phyloP scores from a whole-genome alignment of 1,140 invertebrate species.

The Meloidogyne floridensis region DNA sequence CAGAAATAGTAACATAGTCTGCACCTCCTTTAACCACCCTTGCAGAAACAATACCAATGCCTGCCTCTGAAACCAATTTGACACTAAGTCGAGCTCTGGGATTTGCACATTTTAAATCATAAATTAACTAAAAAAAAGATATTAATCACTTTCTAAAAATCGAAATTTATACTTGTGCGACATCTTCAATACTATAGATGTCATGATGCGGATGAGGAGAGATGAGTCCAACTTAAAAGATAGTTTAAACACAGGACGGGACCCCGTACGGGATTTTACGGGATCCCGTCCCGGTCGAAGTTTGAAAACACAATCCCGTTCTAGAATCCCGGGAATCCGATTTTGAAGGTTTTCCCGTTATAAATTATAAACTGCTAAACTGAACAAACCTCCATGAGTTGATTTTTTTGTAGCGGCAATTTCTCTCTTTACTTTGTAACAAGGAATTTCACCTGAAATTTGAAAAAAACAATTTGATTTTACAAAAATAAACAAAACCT shows the following conservation, averaged over 20 bases:
- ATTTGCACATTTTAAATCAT: conserved; percentile 96
- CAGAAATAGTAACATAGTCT: conserved; percentile 96
- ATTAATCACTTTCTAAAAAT: conserved; percentile 18
- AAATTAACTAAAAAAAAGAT: conserved; percentile 78
- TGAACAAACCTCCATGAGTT: conserved; percentile 74
- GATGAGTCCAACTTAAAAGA: conserved; percentile 84
- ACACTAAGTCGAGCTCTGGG: conserved; percentile 91
- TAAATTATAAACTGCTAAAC: too few relatives aligned
- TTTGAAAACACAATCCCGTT: too few relatives aligned
- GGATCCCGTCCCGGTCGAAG: too few relatives aligned
- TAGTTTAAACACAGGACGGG: too few relatives aligned
- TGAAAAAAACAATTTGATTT: background rate
- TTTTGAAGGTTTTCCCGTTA: too few relatives aligned
- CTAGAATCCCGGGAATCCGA: too few relatives aligned
- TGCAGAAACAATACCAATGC: conserved; percentile 93
- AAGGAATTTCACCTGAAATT: conserved; percentile 77
- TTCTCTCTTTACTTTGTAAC: conserved; percentile 85
- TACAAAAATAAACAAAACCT: conserved; percentile 62
- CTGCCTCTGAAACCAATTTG: conserved; percentile 96
- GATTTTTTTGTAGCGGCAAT: conserved; percentile 93
- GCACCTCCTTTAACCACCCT: conserved; percentile 98
- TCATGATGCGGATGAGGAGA: conserved; percentile 98
- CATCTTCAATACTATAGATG: conserved; percentile 98
- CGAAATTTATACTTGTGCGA: conserved; percentile 76
- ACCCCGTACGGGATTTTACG: too few relatives aligned